Percentiles rank a stretch among this genome's conserved stretches.
These are phyloP conservation scores for Forbesichthys agassizii DNA, from an alignment of 2,113 vertebrate genomes.

Conservation along the genomic window DNA sequence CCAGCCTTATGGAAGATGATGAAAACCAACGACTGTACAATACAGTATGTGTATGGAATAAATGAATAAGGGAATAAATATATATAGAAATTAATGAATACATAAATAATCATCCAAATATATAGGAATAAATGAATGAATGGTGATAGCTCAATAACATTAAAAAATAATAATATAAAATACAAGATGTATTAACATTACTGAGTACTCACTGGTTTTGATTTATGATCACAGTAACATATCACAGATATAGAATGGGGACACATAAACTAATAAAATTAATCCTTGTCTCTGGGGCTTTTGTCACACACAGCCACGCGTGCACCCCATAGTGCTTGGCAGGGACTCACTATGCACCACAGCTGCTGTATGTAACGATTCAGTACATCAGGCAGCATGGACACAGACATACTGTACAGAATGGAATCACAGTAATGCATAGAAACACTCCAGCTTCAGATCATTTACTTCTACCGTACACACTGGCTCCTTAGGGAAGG, in stretches of 20 bases:
- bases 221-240: too few species aligned
- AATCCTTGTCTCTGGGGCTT: conserved; percentile 1
- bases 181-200: too few species aligned
- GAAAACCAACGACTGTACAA: neutral
- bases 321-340: conserved; percentile 52
- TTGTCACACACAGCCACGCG: conserved; percentile 44
- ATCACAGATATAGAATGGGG: too few species aligned
- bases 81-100: too few species aligned
- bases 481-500: neutral
- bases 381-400: conserved; percentile 13
- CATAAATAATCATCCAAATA: too few species aligned
- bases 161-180: too few species aligned
- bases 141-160: too few species aligned
- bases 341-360: conserved; percentile 27
- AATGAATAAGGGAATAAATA: too few species aligned
- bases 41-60: too few species aligned
- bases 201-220: too few species aligned
- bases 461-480: conserved; percentile 23
- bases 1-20: neutral
- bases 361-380: conserved; percentile 5
- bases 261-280: neutral
- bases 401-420: conserved; percentile 16
- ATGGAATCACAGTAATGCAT: conserved; percentile 1
- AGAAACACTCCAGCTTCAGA: conserved; percentile 25
- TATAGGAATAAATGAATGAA: too few species aligned